Evolutionary conservation across 1,140 invertebrate genomes (phyloP).

Genomic region (Zaprionus ornatus): DNA sequence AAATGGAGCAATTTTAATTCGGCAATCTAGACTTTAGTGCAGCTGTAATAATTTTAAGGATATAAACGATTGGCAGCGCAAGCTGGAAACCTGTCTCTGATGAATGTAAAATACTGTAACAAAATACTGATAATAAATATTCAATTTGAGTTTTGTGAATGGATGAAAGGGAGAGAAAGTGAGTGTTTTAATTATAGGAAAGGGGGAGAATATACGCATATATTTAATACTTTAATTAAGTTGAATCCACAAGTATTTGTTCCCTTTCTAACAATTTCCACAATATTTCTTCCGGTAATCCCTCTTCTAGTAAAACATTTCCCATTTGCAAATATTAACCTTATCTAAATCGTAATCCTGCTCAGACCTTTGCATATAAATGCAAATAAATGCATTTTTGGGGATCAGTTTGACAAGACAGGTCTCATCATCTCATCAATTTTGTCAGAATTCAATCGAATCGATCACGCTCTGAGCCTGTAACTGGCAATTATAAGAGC

Average conservation of each 20-base stretch:
- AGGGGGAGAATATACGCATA: too few species aligned
- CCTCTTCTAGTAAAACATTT: neutral
- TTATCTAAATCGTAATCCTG: neutral
- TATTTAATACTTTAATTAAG: too few species aligned
- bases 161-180: too few species aligned
- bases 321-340: neutral
- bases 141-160: neutral
- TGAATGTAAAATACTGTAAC: neutral
- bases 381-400: neutral
- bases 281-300: neutral
- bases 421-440: conserved; percentile 16
- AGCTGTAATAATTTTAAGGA: too few species aligned
- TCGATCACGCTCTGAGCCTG: conserved; percentile 56
- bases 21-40: too few species aligned
- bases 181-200: too few species aligned
- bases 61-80: too few species aligned
- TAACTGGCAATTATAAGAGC: conserved; percentile 26
- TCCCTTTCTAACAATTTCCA: neutral
- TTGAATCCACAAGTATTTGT: neutral
- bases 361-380: neutral
- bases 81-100: too few species aligned
- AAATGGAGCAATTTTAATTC: too few species aligned
- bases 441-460: conserved; percentile 22
- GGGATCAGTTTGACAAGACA: neutral
- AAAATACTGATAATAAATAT: neutral